phyloP scores from a whole-genome alignment of 2,888 invertebrate species.

The Cecidostiba fungosa region DNA sequence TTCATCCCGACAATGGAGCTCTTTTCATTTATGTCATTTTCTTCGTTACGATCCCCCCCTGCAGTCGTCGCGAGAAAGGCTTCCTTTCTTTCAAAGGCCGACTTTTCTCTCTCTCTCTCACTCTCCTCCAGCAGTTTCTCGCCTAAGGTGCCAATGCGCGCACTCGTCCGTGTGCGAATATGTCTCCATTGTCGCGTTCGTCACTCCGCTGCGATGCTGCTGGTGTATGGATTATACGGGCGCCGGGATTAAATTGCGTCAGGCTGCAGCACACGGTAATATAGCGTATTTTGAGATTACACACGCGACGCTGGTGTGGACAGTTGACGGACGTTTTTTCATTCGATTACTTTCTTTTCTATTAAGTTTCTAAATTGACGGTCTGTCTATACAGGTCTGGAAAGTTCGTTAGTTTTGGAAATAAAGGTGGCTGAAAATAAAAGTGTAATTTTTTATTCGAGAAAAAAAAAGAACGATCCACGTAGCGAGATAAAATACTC shows the following conservation, averaged over 20 bases:
- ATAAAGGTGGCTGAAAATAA: not conserved
- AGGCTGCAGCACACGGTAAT: not conserved
- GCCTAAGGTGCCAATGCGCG: conserved; percentile 35
- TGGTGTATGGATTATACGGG: not conserved
- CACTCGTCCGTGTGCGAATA: not conserved
- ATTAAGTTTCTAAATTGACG: conserved; percentile 20
- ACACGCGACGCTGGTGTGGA: not conserved
- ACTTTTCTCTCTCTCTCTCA: not conserved
- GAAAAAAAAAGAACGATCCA: not conserved
- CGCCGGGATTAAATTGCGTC: conserved; percentile 29
- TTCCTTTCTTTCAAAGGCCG: conserved; percentile 38
- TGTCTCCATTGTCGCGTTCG: conserved; percentile 26
- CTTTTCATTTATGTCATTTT: conserved; percentile 60
- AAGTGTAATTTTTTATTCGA: not conserved
- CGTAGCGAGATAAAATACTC: not conserved
- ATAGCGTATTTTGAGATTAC: conserved; percentile 15
- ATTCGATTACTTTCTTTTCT: conserved; percentile 34
- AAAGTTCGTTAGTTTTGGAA: conserved; percentile 3
- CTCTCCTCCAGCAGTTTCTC: not conserved
- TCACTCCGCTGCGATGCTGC: not conserved
- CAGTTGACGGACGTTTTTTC: conserved; percentile 45
- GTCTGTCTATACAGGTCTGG: not conserved
- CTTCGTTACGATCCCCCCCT: conserved; percentile 37
- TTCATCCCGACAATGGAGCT: conserved; percentile 15
- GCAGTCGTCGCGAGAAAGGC: conserved; percentile 6